Base-by-base conservation (phyloP, 2,797 vertebrate genomes). In the Hoplostethus atlanticus region DNA sequence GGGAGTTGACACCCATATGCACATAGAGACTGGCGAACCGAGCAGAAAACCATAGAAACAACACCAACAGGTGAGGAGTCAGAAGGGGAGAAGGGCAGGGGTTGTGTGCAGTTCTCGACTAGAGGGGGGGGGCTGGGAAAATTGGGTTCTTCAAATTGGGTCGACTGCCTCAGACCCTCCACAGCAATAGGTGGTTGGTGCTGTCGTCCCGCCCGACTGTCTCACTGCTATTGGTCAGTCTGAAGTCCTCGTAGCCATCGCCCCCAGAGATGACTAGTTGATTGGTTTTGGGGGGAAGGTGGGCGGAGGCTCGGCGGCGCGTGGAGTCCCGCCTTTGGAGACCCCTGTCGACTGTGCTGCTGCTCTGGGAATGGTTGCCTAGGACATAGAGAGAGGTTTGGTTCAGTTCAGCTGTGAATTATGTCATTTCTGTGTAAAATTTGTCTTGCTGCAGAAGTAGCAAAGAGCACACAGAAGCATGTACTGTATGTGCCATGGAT, bases 221-320 rank as follows among this genome's bases (percentile, higher is more conserved):
- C 92, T 99, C 98, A 1, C 97, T 99, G 95, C 97, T 98, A 87
- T 93, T 92, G 84, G 96, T 98, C 85, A 99, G 95, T 52, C 97
- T 93, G 93, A 99, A 99, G 87, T 99, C 98, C 92, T 99, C 98
- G 2, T 98, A 99, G 51, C 98, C 98, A 0, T 98, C 98, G 0
- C 98, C 98, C 0, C 98, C 98, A 0, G 98, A 99, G 93, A 99
- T 98, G 12, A 99, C 96, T 25, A 99, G 85, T 87, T 98, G 96
- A 82, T 97, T 96, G 79, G 95, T 96, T 85, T 96, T 97, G 21
- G 89, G 73, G 28, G 94, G 91, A 17, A 95, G 77, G 79, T 94
- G 93, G 31, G 92, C 65, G 0, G 97, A 95, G 46, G 94, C 88
- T 0, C 96, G 88, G 56, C 95, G 95, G 0, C 95, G 93, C 0